Percentiles rank a stretch among this genome's conserved stretches.
These are phyloP conservation scores for Aspidoscelis tigris DNA, from an alignment of 2,113 vertebrate genomes.

Conservation along the genomic window DNA sequence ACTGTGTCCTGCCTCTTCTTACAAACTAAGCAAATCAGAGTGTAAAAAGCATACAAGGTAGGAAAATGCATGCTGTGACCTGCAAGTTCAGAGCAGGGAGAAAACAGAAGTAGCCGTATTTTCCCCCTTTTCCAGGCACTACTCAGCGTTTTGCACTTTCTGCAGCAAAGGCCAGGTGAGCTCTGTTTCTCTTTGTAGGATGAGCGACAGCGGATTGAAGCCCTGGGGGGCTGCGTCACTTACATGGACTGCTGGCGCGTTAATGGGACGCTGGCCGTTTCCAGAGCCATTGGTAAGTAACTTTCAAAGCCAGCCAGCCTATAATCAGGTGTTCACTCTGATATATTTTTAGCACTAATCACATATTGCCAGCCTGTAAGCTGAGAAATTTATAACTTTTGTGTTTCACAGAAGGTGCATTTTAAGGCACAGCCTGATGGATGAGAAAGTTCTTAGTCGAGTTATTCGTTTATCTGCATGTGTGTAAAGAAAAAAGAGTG, in stretches of 20 bases:
- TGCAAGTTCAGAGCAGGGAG: no score
- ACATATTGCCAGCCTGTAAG: not conserved
- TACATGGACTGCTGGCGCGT: constrained; percentile 96
- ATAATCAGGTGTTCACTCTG: not conserved
- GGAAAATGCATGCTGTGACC: no score
- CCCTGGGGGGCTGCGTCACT: constrained; percentile 90
- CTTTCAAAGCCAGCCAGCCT: not conserved
- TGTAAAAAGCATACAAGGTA: no score
- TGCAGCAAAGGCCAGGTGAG: not conserved
- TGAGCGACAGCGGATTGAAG: constrained; percentile 90
- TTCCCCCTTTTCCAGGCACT: not conserved
- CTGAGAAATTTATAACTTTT: not conserved
- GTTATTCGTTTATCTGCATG: not conserved
- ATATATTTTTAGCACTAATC: not conserved
- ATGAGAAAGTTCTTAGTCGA: not conserved
- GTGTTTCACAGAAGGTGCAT: not conserved
- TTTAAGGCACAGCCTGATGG: no score
- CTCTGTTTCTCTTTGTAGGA: constrained; percentile 77
- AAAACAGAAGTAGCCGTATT: no score
- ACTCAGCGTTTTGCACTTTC: not conserved
- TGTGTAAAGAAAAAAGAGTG: not conserved
- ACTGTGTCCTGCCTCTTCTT: no score
- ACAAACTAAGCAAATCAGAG: not conserved
- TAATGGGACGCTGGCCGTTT: constrained; percentile 97
- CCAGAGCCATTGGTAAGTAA: constrained; percentile 92